A percentile compares a stretch with the other conserved stretches of the same genome.
Evolutionary conservation across 1,140 invertebrate genomes (phyloP).

Genomic region (Stegodyphus mimosarum): DNA sequence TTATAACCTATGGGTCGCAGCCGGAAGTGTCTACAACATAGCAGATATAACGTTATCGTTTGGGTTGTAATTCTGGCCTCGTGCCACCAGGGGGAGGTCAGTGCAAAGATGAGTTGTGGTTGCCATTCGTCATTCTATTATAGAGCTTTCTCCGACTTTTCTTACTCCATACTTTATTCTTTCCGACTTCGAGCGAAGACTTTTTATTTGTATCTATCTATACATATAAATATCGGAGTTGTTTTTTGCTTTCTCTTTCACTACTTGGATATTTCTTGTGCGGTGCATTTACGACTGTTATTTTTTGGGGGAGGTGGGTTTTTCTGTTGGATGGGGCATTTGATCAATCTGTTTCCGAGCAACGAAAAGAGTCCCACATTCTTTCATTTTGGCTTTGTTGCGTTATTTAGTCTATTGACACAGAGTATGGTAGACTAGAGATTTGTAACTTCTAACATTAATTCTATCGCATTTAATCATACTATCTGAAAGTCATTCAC

Average conservation of each 20-base stretch:
- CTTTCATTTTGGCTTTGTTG: too few species aligned
- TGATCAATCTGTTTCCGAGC: too few species aligned
- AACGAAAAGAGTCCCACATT: too few species aligned
- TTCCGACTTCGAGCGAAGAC: slow-evolving; percentile 2
- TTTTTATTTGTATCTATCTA: slow-evolving; percentile 39
- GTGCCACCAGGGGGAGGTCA: slow-evolving; percentile 38
- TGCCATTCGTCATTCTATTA: slow-evolving; percentile 52
- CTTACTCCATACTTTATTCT: neutral
- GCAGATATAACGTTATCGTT: slow-evolving; percentile 36
- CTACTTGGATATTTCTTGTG: neutral
- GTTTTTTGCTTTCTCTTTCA: neutral
- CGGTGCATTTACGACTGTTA: neutral
- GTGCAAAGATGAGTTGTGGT: slow-evolving; percentile 48
- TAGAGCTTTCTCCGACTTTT: slow-evolving; percentile 21
- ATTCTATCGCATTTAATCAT: too few species aligned
- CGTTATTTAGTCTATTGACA: too few species aligned
- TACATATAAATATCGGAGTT: slow-evolving; percentile 29
- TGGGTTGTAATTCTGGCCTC: slow-evolving; percentile 6
- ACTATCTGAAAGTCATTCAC: too few species aligned
- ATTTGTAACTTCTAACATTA: too few species aligned
- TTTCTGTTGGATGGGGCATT: too few species aligned
- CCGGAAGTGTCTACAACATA: slow-evolving; percentile 49
- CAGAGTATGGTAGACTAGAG: too few species aligned
- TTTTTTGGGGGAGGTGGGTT: slow-evolving; percentile 8
- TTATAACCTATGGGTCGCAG: slow-evolving; percentile 43